These are phyloP conservation scores for Cybosia mesomella DNA, from an alignment of 2,888 invertebrate genomes.

Conservation along the genomic window DNA sequence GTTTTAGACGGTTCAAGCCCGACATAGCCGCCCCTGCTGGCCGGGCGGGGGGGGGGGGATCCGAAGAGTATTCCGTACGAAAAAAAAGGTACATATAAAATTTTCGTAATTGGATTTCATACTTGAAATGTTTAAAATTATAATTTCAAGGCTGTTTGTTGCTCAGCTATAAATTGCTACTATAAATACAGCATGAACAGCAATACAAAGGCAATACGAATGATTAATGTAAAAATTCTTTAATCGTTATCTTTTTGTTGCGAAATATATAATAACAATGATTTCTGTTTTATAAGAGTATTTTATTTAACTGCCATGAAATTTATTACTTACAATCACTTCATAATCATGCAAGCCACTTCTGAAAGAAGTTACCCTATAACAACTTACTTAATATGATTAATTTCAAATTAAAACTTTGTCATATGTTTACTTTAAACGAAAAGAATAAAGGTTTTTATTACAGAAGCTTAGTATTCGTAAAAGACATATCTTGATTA, in stretches of 20 bases:
- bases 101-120: neutral
- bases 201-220: too few species aligned
- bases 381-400: conserved; percentile 29
- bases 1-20: too few species aligned
- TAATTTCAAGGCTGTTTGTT: conserved; percentile 11
- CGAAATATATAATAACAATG: too few species aligned
- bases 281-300: conserved; percentile 38
- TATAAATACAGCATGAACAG: too few species aligned
- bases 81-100: too few species aligned
- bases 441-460: conserved; percentile 10
- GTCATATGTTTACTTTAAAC: conserved; percentile 20
- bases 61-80: too few species aligned
- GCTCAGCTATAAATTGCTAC: too few species aligned
- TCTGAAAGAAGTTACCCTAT: conserved; percentile 40
- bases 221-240: too few species aligned
- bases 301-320: conserved; percentile 43
- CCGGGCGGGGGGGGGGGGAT: too few species aligned
- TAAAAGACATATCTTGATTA: neutral
- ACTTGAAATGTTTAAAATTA: neutral
- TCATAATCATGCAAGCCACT: conserved; percentile 47
- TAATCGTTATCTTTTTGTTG: too few species aligned
- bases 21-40: too few species aligned
- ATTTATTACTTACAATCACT: conserved; percentile 40
- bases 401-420: conserved; percentile 45
- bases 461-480: conserved; percentile 2